These are phyloP conservation scores for Kryptopterus vitreolus DNA, from an alignment of 2,797 vertebrate species.

Conservation along the genomic window DNA sequence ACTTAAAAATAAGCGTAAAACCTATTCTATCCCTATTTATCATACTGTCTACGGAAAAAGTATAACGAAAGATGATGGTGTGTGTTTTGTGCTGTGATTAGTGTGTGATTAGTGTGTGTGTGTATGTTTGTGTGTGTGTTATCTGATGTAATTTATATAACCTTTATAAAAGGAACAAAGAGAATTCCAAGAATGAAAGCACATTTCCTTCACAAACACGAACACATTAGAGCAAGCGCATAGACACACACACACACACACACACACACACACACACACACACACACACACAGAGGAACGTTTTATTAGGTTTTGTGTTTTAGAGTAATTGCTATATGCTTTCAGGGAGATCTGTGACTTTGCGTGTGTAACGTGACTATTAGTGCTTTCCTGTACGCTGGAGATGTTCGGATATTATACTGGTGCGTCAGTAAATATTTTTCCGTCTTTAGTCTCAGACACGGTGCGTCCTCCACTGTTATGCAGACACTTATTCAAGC, in stretches of 20 bases:
- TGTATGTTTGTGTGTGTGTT: slow-evolving; percentile 7
- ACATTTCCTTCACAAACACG: neutral
- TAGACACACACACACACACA: too few relatives aligned
- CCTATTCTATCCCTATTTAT: neutral
- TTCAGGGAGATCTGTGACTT: neutral
- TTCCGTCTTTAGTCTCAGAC: slow-evolving; percentile 7
- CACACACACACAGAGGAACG: too few relatives aligned
- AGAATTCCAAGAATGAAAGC: neutral
- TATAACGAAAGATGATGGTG: neutral
- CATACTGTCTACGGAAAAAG: neutral
- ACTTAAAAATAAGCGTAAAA: neutral
- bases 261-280: neutral
- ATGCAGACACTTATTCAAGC: neutral
- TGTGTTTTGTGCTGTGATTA: neutral
- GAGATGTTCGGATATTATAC: slow-evolving; percentile 19
- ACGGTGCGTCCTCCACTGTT: neutral
- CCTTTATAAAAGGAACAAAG: neutral
- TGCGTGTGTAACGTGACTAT: neutral
- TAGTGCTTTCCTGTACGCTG: slow-evolving; percentile 15
- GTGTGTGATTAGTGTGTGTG: too few relatives aligned
- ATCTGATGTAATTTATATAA: neutral
- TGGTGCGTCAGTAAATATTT: slow-evolving; percentile 36
- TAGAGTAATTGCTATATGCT: neutral
- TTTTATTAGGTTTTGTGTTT: neutral
- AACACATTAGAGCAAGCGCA: too few relatives aligned